A percentile compares a stretch with the other conserved stretches of the same genome.
These are phyloP conservation scores for Lepidothrix coronata DNA, from an alignment of 2,113 vertebrate genomes.

Conservation along the genomic window DNA sequence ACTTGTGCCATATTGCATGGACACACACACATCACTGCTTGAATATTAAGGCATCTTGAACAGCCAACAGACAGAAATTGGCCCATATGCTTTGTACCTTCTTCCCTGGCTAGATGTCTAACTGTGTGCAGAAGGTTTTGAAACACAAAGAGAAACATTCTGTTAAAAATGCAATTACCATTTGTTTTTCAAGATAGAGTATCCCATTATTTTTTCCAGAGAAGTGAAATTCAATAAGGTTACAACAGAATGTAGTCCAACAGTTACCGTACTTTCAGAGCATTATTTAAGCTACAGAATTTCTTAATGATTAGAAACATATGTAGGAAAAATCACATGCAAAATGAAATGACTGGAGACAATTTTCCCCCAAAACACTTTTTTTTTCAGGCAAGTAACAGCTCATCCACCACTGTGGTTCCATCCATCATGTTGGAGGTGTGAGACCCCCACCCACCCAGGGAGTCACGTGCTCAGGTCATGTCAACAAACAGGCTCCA, in stretches of 20 bases:
- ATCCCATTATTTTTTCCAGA: constrained; percentile 70
- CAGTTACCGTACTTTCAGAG: constrained; percentile 66
- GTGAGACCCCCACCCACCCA: neutral
- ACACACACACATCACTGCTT: constrained; percentile 33
- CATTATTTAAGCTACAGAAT: constrained; percentile 70
- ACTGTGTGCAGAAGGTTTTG: constrained; percentile 73
- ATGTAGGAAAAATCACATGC: constrained; percentile 63
- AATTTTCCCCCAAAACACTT: neutral
- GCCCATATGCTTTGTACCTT: constrained; percentile 73
- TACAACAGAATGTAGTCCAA: constrained; percentile 71
- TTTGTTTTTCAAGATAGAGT: constrained; percentile 70
- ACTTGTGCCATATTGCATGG: constrained; percentile 43
- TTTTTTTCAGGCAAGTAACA: constrained; percentile 35
- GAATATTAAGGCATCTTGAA: constrained; percentile 68
- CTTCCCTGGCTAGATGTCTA: constrained; percentile 71
- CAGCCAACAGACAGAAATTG: constrained; percentile 70
- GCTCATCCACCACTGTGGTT: constrained; percentile 34
- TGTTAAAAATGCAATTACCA: constrained; percentile 72
- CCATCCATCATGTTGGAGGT: neutral
- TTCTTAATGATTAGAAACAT: constrained; percentile 73
- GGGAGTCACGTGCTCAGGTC: neutral
- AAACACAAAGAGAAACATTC: constrained; percentile 74
- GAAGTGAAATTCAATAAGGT: constrained; percentile 72
- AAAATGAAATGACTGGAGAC: constrained; percentile 63
- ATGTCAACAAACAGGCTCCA: neutral